These are phyloP conservation scores for Hololepta plana DNA, from an alignment of 2,888 invertebrate species.

Conservation along the genomic window DNA sequence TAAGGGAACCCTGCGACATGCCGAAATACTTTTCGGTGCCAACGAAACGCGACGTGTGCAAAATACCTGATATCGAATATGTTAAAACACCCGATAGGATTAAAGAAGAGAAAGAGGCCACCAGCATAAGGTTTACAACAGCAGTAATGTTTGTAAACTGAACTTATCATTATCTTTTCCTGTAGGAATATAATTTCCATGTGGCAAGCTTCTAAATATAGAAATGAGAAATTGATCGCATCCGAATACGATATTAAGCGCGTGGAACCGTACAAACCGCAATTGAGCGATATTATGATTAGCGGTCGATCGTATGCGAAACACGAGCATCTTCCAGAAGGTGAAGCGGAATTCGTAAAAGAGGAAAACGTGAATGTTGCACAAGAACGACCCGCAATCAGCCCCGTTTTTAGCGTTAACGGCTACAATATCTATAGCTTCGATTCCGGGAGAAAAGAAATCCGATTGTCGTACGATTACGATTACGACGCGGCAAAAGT, in stretches of 20 bases:
- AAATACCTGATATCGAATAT: constrained; percentile 17
- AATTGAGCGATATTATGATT: constrained; percentile 6
- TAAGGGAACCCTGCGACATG: too few relatives aligned
- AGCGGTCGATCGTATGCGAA: constrained; percentile 3
- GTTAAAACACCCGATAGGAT: constrained; percentile 16
- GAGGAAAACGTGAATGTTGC: too few relatives aligned
- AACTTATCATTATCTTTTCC: too few relatives aligned
- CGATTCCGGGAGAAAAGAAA: constrained; percentile 5
- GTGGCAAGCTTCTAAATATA: constrained; percentile 7
- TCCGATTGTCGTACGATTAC: constrained; percentile 13
- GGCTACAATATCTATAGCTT: not conserved
- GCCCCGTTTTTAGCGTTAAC: too few relatives aligned
- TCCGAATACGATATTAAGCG: constrained; percentile 6
- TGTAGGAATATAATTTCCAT: too few relatives aligned
- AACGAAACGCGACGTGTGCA: constrained; percentile 15
- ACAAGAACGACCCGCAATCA: too few relatives aligned
- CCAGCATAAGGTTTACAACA: constrained; percentile 14
- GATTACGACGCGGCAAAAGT: constrained; percentile 9
- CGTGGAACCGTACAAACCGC: constrained; percentile 9
- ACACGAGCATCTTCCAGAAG: not conserved
- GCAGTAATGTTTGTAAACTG: constrained; percentile 6
- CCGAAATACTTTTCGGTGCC: constrained; percentile 15
- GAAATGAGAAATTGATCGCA: constrained; percentile 5
- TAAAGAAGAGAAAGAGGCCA: constrained; percentile 16
- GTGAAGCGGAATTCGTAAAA: too few relatives aligned